Evolutionary conservation across 2,797 vertebrate species (phyloP).

Genomic region (Xiphorhynchus erythropygius): DNA sequence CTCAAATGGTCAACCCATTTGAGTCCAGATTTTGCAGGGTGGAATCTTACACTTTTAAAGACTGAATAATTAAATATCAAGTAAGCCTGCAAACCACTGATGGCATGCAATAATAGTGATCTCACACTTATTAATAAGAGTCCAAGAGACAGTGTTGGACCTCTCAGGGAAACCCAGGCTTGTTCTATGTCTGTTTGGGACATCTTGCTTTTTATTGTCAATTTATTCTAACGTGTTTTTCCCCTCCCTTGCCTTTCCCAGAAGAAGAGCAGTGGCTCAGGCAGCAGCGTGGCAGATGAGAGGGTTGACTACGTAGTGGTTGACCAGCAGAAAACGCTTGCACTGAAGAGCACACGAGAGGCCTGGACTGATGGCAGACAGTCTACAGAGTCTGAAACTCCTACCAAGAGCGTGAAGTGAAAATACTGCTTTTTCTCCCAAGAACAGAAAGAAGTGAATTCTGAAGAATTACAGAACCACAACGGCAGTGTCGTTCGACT

Average conservation of each 20-base stretch:
- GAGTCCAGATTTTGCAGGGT: too few relatives aligned
- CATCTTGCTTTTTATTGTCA: neutral
- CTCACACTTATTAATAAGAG: too few relatives aligned
- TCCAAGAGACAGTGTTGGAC: fast-evolving
- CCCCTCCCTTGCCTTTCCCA: slow-evolving; percentile 45
- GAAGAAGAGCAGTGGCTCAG: slow-evolving; percentile 93
- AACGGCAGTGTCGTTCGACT: neutral
- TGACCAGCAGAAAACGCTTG: slow-evolving; percentile 95
- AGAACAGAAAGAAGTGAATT: neutral
- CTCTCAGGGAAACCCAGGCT: neutral
- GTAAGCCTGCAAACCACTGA: too few relatives aligned
- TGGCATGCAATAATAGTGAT: too few relatives aligned
- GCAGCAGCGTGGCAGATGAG: slow-evolving; percentile 90
- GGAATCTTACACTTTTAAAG: too few relatives aligned
- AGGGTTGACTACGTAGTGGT: slow-evolving; percentile 98
- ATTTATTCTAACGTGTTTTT: neutral
- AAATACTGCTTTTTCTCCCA: neutral
- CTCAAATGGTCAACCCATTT: neutral
- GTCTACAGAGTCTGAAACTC: slow-evolving; percentile 92
- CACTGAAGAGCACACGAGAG: slow-evolving; percentile 93
- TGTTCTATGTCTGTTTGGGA: neutral
- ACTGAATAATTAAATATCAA: too few relatives aligned
- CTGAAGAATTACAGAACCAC: slow-evolving; percentile 17
- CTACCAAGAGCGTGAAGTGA: slow-evolving; percentile 91
- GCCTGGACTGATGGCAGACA: slow-evolving; percentile 97